Conservation (phyloP, 2,113 vertebrate genomes). For the human region GRCh38 chr20:19581501-19582000, state of each 20-base stretch:
- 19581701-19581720: neutral
- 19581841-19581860: neutral
- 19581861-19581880: neutral
- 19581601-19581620: neutral
- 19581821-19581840: neutral
- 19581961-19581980: neutral
- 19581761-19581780: neutral
- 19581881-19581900: neutral
- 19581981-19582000: neutral
- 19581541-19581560: neutral
- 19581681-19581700: neutral
- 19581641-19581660: neutral
- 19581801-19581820: accelerated
- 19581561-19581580: neutral
- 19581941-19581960: neutral
- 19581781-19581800: neutral
- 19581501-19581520: neutral
- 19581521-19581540: neutral
- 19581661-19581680: neutral
- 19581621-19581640: neutral
- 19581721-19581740: neutral
- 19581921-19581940: neutral
- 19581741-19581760: neutral
- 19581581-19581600: neutral
- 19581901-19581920: neutral